A percentile compares a stretch with the other conserved stretches of the same genome.
These are phyloP conservation scores for Lateolabrax maculatus DNA, from an alignment of 2,797 vertebrate species.

Conservation along the genomic window DNA sequence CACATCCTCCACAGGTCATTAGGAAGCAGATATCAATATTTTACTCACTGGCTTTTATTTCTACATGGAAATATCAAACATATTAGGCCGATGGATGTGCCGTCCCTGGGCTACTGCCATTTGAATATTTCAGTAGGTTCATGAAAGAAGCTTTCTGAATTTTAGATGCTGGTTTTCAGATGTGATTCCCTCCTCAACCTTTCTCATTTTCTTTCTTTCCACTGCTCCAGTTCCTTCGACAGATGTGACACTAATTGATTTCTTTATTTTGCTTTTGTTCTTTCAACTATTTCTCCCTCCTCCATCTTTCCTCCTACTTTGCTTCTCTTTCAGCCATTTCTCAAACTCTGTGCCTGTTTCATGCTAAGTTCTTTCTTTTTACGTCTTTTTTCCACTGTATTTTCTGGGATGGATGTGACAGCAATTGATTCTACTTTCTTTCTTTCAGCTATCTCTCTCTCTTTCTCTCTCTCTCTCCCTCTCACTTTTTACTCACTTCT, in stretches of 20 bases:
- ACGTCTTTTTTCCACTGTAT: constrained; percentile 10
- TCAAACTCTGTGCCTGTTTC: constrained; percentile 22
- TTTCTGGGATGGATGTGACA: constrained; percentile 42
- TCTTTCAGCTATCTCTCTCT: constrained; percentile 23
- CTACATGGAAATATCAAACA: constrained; percentile 69
- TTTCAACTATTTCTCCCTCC: constrained; percentile 29
- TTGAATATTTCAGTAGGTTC: constrained; percentile 71
- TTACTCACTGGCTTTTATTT: constrained; percentile 63
- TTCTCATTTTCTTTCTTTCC: constrained; percentile 43
- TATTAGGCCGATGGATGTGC: constrained; percentile 66
- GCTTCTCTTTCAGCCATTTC: constrained; percentile 12
- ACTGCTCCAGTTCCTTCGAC: constrained; percentile 34
- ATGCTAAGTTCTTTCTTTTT: neutral
- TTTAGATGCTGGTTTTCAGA: constrained; percentile 60
- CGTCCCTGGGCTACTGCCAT: constrained; percentile 46
- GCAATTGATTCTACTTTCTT: constrained; percentile 36
- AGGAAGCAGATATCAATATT: constrained; percentile 67
- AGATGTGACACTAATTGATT: constrained; percentile 63
- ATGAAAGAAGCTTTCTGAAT: constrained; percentile 65
- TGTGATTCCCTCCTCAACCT: constrained; percentile 34
- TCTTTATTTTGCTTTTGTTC: constrained; percentile 56
- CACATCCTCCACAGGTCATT: constrained; percentile 52
- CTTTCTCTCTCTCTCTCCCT: too few relatives aligned
- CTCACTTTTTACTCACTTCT: constrained; percentile 19
- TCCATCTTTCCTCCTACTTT: constrained; percentile 20